phyloP scores from a whole-genome alignment of 2,113 vertebrate genomes.

The Turnix velox region DNA sequence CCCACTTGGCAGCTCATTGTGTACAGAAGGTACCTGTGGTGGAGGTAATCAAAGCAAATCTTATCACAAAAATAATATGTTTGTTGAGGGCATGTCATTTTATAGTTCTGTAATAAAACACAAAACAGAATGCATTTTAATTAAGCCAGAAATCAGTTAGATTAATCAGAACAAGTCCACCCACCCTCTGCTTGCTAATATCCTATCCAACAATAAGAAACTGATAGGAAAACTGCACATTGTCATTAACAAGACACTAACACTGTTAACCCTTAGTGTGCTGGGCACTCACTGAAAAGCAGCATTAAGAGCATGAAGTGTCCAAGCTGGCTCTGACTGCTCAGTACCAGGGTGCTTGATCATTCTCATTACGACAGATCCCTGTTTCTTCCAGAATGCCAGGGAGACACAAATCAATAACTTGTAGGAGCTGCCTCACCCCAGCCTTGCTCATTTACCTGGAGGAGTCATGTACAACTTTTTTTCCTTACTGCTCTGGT shows the following conservation, averaged over 20 bases:
- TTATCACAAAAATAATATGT: neutral
- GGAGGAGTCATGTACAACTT: no score
- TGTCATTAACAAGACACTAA: neutral
- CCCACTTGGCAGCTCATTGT: accelerated
- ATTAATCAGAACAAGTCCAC: slow-evolving; percentile 12
- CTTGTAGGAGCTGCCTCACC: neutral
- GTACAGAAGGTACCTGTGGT: neutral
- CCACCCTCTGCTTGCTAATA: neutral
- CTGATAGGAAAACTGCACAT: neutral
- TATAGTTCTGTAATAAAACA: slow-evolving; percentile 3
- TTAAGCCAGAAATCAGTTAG: slow-evolving; percentile 29
- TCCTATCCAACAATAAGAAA: neutral
- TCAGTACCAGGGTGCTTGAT: neutral
- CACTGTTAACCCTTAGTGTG: neutral
- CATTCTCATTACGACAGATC: neutral
- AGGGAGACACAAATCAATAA: neutral
- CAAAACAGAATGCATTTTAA: slow-evolving; percentile 6
- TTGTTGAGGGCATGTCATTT: neutral
- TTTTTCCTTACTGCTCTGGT: neutral
- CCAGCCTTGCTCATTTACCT: neutral
- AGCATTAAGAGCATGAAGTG: neutral
- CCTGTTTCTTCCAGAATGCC: neutral
- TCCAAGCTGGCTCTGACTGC: neutral
- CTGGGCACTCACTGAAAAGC: neutral
- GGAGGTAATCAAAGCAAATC: neutral